Base-by-base conservation (phyloP, 2,888 invertebrate species). In the Heliconius cydno region DNA sequence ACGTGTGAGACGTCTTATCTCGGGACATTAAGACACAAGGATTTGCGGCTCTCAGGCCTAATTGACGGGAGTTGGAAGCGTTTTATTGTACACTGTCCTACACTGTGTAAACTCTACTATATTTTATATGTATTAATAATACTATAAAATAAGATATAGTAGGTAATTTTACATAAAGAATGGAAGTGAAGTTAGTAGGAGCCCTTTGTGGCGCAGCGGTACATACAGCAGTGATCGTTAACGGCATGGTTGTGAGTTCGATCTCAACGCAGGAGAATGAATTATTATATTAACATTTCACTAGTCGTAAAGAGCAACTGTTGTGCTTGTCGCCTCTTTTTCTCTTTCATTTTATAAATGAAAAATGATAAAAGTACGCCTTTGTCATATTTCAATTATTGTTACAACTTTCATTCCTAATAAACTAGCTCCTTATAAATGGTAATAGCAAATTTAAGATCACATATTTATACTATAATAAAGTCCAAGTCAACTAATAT, bases 1-100 rank as follows among this genome's bases (percentile, higher is more conserved):
- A 75, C 79, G 71, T 79, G 77, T 81, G 46, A 79, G 76, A 46
- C 77, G 67, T 75, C 65, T 79, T 81, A 81, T 79, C 77, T 79
- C 66, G 57, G 70, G 41, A 80, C 76, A 72, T 70, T 68, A 70
- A 52, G 67, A 30, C 72, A 19, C 68, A 60, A 74, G 83, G 80
- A 82, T 82, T 79, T 72, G 77, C 76, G 76, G 77, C 73, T 52
- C 65, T 41, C 70, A 70, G 57, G 63, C 66, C 60, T 76, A 73
- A 78, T 81, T 66, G 74, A 63, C 52, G 70, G 81, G 79, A 65
- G 57, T 77, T 77, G 70, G 28, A 66, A 46, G 76, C 74, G 73
- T 73, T 73, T 60, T 30, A 71, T 52, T 71, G 52, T 71, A 30
- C 28, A 73, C 34, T 38, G 34, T 34, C 13, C n/a, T 60, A 38